Percentiles rank a stretch among this genome's conserved stretches.
These are phyloP conservation scores for Heliconius nattereri DNA, from an alignment of 1,140 invertebrate species.

Conservation along the genomic window DNA sequence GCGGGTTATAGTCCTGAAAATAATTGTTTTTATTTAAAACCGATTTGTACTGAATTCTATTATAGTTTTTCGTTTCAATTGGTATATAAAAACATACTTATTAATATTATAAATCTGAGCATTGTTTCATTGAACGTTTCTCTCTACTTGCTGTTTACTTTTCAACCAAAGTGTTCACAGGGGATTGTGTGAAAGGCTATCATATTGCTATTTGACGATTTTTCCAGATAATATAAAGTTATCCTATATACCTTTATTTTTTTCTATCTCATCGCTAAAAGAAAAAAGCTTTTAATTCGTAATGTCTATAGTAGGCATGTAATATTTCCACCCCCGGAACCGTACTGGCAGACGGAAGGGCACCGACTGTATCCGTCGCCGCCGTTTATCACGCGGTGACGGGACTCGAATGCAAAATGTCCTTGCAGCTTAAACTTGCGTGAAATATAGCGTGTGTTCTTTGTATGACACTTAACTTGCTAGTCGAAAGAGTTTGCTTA, in stretches of 20 bases:
- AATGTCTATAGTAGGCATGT: not conserved
- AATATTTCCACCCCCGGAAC: conserved; percentile 8
- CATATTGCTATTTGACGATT: too few relatives aligned
- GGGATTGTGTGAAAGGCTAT: too few relatives aligned
- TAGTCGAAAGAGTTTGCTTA: not conserved
- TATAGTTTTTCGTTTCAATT: too few relatives aligned
- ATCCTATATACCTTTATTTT: too few relatives aligned
- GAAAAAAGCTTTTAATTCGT: not conserved
- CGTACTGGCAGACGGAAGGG: conserved; percentile 11
- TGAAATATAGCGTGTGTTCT: not conserved
- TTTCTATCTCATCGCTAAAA: not conserved
- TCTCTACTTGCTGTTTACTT: too few relatives aligned
- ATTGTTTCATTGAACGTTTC: too few relatives aligned
- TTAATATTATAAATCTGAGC: too few relatives aligned
- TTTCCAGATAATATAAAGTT: too few relatives aligned
- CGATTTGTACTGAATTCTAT: too few relatives aligned
- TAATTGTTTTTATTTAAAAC: not conserved
- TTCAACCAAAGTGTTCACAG: too few relatives aligned
- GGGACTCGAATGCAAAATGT: conserved; percentile 12
- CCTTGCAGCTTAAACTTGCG: conserved; percentile 5
- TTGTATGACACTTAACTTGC: not conserved
- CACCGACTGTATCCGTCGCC: conserved; percentile 9
- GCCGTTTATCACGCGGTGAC: conserved; percentile 2
- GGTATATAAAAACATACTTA: not conserved
- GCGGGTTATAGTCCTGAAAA: not conserved